A percentile compares a stretch with the other conserved stretches of the same genome.
phyloP scores from a whole-genome alignment of 2,113 vertebrate species.

The Dipodomys merriami region DNA sequence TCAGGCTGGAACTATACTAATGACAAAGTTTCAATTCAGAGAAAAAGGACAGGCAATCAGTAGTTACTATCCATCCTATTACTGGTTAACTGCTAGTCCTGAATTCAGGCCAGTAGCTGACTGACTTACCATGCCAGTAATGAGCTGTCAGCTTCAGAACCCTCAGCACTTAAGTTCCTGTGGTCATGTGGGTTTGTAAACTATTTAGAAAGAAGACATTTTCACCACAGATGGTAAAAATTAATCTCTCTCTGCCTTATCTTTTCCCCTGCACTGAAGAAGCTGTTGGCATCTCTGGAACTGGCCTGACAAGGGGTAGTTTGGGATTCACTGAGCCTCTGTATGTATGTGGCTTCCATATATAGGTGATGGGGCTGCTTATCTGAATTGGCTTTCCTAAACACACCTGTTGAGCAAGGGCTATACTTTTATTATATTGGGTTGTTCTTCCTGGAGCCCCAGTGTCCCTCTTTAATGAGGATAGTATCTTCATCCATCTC shows the following conservation, averaged over 20 bases:
- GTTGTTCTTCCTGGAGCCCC: not conserved
- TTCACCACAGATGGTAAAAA: not conserved
- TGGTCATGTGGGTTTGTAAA: not conserved
- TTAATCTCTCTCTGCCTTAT: not conserved
- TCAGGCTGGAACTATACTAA: slow-evolving; percentile 84
- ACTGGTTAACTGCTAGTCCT: not conserved
- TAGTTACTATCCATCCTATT: slow-evolving; percentile 30
- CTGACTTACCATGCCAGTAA: not conserved
- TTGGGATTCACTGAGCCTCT: not conserved
- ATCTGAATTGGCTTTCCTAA: slow-evolving; percentile 15
- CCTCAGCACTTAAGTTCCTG: not conserved
- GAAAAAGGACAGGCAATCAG: slow-evolving; percentile 67
- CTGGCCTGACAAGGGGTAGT: not conserved
- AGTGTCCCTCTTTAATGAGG: not conserved
- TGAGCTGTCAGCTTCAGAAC: not conserved
- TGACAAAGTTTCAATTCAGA: slow-evolving; percentile 82
- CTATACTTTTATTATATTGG: not conserved
- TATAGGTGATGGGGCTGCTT: not conserved
- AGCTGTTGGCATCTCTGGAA: not conserved
- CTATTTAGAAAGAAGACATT: not conserved
- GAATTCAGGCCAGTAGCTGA: not conserved
- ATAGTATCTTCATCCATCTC: not conserved
- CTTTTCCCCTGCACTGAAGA: not conserved
- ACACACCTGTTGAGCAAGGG: not conserved
- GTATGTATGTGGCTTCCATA: not conserved